Evolutionary conservation across 1,140 invertebrate genomes (phyloP), one percentile per base, ranked within the genome.

Genomic region (Brachionus rubens): DNA sequence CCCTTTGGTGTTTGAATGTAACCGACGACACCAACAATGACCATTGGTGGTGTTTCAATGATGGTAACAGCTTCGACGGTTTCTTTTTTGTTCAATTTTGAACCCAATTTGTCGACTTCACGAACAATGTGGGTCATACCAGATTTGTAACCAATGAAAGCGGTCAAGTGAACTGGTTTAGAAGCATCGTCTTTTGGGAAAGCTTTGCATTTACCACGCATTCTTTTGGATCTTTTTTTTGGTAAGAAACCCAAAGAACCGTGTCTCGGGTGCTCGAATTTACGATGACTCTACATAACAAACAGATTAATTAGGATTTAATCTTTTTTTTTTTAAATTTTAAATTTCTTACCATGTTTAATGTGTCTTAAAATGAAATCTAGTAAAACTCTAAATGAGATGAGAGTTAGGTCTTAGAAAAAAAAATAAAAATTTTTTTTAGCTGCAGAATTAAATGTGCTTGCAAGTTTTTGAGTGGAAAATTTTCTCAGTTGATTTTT

Each of bases 41-140:
- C 89, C 92, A 99, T 95, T 43, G 97, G 96, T 77, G 97, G 97
- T 19, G 96, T 92, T 87, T 99, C 97, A 78, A 99, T 87, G 82
- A 99, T 92, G 41, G 97, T 99, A 0, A 99, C 96, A 65, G 94
- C 93, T 84, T 99, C 97, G 6, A 99, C 95, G 78, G 99, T 94
- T 87, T 99, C 97, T 85, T 99, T 99, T 87, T 99, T 99, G 88
- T 99, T 98, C 26, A 98, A 91, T 89, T 99, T 98, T 86, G 95
- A 98, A 77, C 96, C 97, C 82, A 95, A 96, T 87, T 96, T 90
- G 86, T 99, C 96, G 56, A 96, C 94, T 88, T 99, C 96, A 81
- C 97, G 89, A 3, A 99, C 92, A 85, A 99, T 92, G 84, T 99
- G 97, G 79, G 96, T 98, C 97, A 99, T 99, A 83, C 97, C 97